Evolutionary conservation across 2,888 invertebrate species (phyloP).

Genomic region (Eulithis prunata): DNA sequence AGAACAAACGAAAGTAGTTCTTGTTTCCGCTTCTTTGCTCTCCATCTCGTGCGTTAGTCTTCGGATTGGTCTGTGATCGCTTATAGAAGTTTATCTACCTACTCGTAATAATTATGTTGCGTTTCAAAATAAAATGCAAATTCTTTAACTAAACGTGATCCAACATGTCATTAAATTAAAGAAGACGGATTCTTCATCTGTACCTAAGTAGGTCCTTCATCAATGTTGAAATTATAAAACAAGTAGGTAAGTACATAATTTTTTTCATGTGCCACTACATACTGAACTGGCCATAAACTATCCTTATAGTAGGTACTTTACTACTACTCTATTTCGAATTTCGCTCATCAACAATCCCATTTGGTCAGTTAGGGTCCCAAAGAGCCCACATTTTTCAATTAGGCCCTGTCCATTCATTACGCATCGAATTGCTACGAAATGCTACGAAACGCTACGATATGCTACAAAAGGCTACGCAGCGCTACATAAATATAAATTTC

Average conservation of each 20-base stretch:
- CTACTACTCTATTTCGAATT: background rate
- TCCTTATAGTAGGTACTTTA: background rate
- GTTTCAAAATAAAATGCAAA: too few species aligned
- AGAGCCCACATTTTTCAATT: constrained; percentile 43
- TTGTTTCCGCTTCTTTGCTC: background rate
- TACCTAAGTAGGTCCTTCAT: too few species aligned
- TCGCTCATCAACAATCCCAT: constrained; percentile 27
- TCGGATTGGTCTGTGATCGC: too few species aligned
- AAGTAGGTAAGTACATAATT: too few species aligned
- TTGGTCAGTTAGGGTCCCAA: constrained; percentile 22
- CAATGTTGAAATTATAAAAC: too few species aligned
- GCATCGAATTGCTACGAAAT: constrained; percentile 23
- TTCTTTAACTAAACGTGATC: too few species aligned
- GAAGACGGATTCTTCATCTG: too few species aligned
- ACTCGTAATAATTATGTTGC: too few species aligned
- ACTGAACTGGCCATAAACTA: too few species aligned
- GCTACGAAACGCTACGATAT: constrained; percentile 18
- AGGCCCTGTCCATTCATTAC: constrained; percentile 42
- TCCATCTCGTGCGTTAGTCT: background rate
- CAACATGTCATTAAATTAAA: too few species aligned
- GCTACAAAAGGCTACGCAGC: constrained; percentile 22
- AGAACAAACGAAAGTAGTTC: background rate
- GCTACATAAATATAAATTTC: constrained; percentile 44
- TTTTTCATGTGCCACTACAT: too few species aligned
- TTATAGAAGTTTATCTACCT: too few species aligned